phyloP scores from a whole-genome alignment of 2,888 invertebrate species.

The Masnerella sp. region DNA sequence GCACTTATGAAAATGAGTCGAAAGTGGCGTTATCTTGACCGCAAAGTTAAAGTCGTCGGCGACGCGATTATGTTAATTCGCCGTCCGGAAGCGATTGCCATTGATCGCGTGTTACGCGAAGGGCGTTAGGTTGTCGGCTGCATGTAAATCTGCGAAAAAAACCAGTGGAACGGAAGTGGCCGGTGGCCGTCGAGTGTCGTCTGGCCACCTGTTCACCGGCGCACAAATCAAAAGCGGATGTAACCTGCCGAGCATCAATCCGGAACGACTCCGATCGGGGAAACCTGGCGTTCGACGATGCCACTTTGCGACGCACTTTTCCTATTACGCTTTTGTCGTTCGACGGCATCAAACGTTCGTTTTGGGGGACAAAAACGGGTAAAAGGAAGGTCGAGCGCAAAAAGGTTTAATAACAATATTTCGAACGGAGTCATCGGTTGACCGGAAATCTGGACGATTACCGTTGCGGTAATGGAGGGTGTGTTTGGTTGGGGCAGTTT shows the following conservation, averaged over 20 bases:
- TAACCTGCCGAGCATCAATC: constrained; percentile 69
- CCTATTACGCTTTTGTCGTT: constrained; percentile 16
- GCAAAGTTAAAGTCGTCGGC: constrained; percentile 4
- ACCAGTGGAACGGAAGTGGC: constrained; percentile 70
- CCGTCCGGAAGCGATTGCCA: constrained; percentile 50
- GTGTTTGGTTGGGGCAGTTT: constrained; percentile 38
- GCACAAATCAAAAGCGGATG: constrained; percentile 77
- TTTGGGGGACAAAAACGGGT: not conserved
- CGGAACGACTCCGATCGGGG: constrained; percentile 62
- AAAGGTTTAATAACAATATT: constrained; percentile 16
- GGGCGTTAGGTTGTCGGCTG: constrained; percentile 58
- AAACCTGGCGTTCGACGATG: constrained; percentile 47
- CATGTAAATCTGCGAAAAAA: constrained; percentile 69
- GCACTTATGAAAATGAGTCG: no score
- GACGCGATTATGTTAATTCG: constrained; percentile 31
- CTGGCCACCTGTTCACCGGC: constrained; percentile 64
- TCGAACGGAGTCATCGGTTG: constrained; percentile 63
- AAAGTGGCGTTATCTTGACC: no score
- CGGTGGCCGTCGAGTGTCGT: no score
- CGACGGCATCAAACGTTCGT: constrained; percentile 3
- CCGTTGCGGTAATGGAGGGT: no score
- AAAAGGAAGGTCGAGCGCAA: not conserved
- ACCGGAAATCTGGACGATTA: constrained; percentile 61
- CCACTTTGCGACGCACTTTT: constrained; percentile 29
- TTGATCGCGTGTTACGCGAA: constrained; percentile 54